Conservation (phyloP, 2,888 invertebrate species). For the Celastrina argiolus region DNA sequence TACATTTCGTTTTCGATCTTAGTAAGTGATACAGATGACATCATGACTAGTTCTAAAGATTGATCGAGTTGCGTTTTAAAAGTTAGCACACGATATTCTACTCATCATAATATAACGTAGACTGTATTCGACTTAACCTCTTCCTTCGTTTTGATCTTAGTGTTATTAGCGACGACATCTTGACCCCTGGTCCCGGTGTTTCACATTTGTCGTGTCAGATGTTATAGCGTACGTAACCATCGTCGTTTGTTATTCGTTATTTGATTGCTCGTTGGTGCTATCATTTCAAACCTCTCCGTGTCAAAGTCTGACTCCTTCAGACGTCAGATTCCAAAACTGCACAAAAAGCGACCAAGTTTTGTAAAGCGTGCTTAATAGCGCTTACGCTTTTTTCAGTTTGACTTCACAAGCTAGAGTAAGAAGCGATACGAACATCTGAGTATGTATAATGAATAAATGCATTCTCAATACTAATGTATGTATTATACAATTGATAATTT, state of each 20-base stretch:
- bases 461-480: too few species aligned
- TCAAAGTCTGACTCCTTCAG: background rate
- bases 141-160: too few species aligned
- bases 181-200: background rate
- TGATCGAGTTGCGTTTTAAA: too few species aligned
- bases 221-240: background rate
- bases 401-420: background rate
- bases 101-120: too few species aligned
- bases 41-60: too few species aligned
- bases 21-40: too few species aligned
- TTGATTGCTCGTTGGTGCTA: background rate
- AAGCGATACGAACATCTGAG: too few species aligned
- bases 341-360: background rate
- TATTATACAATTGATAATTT: too few species aligned
- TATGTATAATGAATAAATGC: too few species aligned
- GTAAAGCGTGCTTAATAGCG: background rate
- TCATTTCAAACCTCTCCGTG: background rate
- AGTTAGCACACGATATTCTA: too few species aligned
- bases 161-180: background rate
- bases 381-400: background rate
- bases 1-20: too few species aligned
- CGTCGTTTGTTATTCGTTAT: background rate
- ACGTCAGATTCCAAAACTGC: background rate
- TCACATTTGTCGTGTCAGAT: background rate
- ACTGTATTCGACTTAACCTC: too few species aligned